These are phyloP conservation scores for Coremacera marginata DNA, from an alignment of 2,888 invertebrate genomes.

Conservation along the genomic window DNA sequence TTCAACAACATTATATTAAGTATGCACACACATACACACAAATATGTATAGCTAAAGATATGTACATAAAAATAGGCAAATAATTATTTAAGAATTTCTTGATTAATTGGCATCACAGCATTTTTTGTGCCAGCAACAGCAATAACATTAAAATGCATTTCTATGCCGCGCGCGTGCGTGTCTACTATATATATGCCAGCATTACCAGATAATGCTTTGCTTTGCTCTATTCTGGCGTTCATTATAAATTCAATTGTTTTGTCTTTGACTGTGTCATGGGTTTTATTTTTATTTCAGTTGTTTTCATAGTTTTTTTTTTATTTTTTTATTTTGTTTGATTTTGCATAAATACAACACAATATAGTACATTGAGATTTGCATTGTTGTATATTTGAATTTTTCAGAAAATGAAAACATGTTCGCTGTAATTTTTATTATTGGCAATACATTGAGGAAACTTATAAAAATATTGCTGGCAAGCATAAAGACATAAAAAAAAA, in stretches of 20 bases:
- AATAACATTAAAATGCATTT: slow-evolving; percentile 34
- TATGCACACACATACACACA: neutral
- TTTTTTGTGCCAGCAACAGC: slow-evolving; percentile 56
- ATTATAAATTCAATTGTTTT: slow-evolving; percentile 47
- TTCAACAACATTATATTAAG: neutral
- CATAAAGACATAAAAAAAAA: neutral
- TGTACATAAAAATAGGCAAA: slow-evolving; percentile 64
- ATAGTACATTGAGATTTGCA: neutral
- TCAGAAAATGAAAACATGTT: neutral
- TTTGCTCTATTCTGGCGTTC: slow-evolving; percentile 24
- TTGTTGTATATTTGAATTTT: neutral
- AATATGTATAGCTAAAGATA: slow-evolving; percentile 24
- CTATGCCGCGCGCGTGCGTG: slow-evolving; percentile 15
- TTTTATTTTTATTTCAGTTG: slow-evolving; percentile 16
- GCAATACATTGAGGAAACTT: slow-evolving; percentile 36
- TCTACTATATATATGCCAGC: neutral
- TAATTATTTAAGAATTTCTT: slow-evolving; percentile 68
- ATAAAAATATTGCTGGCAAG: slow-evolving; percentile 6
- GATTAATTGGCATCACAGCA: slow-evolving; percentile 64
- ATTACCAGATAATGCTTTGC: slow-evolving; percentile 5
- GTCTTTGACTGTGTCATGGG: slow-evolving; percentile 32
- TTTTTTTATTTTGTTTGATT: slow-evolving; percentile 20
- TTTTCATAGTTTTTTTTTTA: too few relatives aligned
- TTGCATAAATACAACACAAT: neutral
- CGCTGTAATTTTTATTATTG: slow-evolving; percentile 29